Percentiles rank a stretch among this genome's conserved stretches.
phyloP scores from a whole-genome alignment of 1,140 invertebrate species.

The Saxidomus purpurata region DNA sequence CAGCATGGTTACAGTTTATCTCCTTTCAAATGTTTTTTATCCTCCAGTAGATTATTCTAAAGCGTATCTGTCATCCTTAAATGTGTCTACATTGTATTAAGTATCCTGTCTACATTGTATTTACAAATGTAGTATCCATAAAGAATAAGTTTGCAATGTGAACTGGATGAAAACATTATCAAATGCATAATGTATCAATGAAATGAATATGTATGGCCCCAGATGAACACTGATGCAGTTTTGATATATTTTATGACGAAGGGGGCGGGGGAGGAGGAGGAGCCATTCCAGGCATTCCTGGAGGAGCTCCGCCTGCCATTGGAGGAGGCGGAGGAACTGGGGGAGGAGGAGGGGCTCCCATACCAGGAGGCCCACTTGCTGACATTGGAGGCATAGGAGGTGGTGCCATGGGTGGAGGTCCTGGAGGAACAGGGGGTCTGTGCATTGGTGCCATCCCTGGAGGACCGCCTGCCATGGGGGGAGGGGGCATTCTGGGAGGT shows the following conservation, averaged over 20 bases:
- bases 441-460: slow-evolving; percentile 67
- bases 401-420: slow-evolving; percentile 65
- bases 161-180: too few species aligned
- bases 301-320: slow-evolving; percentile 68
- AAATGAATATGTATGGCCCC: neutral
- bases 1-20: neutral
- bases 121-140: too few species aligned
- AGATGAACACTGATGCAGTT: too few species aligned
- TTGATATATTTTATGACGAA: slow-evolving; percentile 59
- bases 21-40: too few species aligned
- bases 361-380: slow-evolving; percentile 74
- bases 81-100: too few species aligned
- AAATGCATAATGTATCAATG: neutral
- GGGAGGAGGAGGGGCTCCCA: slow-evolving; percentile 74
- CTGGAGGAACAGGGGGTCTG: slow-evolving; percentile 77
- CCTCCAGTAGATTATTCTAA: neutral
- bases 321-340: slow-evolving; percentile 74
- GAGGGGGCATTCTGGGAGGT: slow-evolving; percentile 77
- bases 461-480: slow-evolving; percentile 62
- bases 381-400: slow-evolving; percentile 84
- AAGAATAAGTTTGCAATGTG: too few species aligned
- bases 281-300: slow-evolving; percentile 67
- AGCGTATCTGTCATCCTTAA: too few species aligned
- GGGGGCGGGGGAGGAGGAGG: slow-evolving; percentile 78
- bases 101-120: too few species aligned